Conservation (phyloP, 2,888 invertebrate species). For the Alentia gelatinosa region DNA sequence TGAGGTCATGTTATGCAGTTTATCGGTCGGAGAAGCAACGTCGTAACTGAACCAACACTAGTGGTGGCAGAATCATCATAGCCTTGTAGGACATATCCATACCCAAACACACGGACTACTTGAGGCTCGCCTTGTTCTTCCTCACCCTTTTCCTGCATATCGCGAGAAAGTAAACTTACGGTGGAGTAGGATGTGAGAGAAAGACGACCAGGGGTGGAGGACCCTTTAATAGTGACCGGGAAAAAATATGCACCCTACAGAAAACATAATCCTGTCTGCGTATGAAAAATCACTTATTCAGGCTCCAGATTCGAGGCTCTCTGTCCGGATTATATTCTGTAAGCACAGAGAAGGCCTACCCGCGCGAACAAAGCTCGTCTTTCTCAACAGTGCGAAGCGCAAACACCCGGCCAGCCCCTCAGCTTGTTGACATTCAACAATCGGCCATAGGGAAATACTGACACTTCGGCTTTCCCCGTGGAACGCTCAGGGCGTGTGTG, state of each 20-base stretch:
- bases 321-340: background rate
- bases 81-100: background rate
- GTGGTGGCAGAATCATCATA: background rate
- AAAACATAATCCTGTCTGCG: background rate
- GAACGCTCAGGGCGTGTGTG: background rate
- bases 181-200: background rate
- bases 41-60: background rate
- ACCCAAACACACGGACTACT: background rate
- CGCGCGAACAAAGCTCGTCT: background rate
- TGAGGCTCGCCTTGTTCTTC: background rate
- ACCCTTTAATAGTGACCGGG: background rate
- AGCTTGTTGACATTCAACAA: constrained; percentile 8
- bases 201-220: background rate
- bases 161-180: background rate
- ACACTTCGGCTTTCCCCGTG: background rate
- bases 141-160: background rate
- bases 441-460: constrained; percentile 10
- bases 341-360: background rate
- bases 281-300: constrained; percentile 17
- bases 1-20: too few relatives aligned
- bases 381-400: constrained; percentile 21
- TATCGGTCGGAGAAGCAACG: too few relatives aligned
- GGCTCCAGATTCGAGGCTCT: background rate
- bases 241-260: background rate
- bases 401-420: background rate